Conservation (phyloP, 1,140 invertebrate genomes). For the Trichonephila clavata region DNA sequence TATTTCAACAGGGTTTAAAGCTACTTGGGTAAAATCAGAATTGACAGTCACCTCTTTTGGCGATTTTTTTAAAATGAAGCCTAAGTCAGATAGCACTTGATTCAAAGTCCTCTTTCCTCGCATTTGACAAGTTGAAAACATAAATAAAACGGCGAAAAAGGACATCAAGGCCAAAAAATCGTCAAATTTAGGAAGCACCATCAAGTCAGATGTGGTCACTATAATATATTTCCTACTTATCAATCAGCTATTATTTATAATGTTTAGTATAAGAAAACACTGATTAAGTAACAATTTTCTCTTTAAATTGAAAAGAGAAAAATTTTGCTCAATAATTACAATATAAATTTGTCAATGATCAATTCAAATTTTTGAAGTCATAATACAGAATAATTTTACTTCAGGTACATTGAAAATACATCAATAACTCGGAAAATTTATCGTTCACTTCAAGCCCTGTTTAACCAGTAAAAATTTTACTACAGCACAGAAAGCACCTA, state of each 20-base stretch:
- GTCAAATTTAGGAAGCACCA: background rate
- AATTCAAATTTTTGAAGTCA: background rate
- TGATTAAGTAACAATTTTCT: background rate
- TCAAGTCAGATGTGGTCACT: background rate
- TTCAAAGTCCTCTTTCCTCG: background rate
- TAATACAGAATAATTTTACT: background rate
- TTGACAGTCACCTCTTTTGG: background rate
- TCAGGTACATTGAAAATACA: constrained; percentile 10
- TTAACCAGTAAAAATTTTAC: constrained; percentile 44
- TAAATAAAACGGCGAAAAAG: no score
- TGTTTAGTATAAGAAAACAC: background rate
- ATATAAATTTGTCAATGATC: background rate
- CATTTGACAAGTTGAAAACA: background rate
- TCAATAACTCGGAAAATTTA: background rate
- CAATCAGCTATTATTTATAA: background rate
- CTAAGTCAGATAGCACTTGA: background rate
- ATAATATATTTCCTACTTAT: background rate
- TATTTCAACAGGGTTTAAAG: constrained; percentile 69
- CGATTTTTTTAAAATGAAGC: background rate
- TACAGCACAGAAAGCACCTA: constrained; percentile 71
- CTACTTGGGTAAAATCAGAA: background rate
- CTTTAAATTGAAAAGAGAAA: background rate
- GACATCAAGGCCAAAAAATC: background rate
- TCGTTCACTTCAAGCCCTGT: constrained; percentile 54
- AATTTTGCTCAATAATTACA: background rate